Percentiles rank a stretch among this genome's conserved stretches.
phyloP scores from a whole-genome alignment of 1,140 invertebrate species.

The Meteorus sp. region DNA sequence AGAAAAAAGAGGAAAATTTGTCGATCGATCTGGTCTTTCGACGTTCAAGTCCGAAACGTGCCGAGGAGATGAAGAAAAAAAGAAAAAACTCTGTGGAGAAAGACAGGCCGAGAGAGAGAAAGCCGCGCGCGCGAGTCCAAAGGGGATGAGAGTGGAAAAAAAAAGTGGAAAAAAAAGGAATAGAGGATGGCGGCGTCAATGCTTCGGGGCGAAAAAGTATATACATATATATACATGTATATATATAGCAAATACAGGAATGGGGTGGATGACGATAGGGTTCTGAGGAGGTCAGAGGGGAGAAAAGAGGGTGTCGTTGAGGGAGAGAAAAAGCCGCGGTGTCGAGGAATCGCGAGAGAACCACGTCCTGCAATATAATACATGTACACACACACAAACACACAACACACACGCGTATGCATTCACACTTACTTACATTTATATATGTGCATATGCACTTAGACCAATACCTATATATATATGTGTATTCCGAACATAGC shows the following conservation, averaged over 20 bases:
- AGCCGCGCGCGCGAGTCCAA: slow-evolving; percentile 5
- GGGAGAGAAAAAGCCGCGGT: slow-evolving; percentile 29
- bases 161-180: slow-evolving; percentile 7
- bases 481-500: no score
- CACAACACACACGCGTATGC: no score
- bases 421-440: no score
- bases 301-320: slow-evolving; percentile 18
- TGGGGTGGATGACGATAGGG: slow-evolving; percentile 7
- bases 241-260: not conserved
- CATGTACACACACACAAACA: no score
- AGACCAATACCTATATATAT: no score
- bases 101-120: slow-evolving; percentile 25
- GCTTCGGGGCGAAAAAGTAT: slow-evolving; percentile 16
- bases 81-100: slow-evolving; percentile 21
- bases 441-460: no score
- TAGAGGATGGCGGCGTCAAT: slow-evolving; percentile 15
- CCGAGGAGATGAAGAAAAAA: slow-evolving; percentile 34
- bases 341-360: slow-evolving; percentile 31
- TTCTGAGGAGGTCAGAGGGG: slow-evolving; percentile 15
- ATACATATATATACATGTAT: no score
- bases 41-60: slow-evolving; percentile 34
- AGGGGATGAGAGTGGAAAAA: slow-evolving; percentile 13
- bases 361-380: slow-evolving; percentile 18
- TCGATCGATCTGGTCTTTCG: slow-evolving; percentile 32
- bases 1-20: slow-evolving; percentile 26